phyloP scores from a whole-genome alignment of 2,888 invertebrate genomes.

The Campopleginae sp. region DNA sequence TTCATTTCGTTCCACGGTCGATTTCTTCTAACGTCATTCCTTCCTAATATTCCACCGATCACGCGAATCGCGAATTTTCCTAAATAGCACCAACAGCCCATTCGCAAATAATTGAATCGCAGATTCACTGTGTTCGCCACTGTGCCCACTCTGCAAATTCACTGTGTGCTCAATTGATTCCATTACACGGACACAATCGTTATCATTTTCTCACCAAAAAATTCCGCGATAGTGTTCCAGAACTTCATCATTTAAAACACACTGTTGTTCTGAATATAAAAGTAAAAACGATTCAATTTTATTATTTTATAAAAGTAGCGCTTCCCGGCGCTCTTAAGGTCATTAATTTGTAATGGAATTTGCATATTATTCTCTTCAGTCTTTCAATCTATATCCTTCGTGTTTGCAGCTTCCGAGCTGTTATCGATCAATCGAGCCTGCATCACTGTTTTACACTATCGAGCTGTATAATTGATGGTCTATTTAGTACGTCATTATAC shows the following conservation, averaged over 20 bases:
- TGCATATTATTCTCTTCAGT: conserved; percentile 49
- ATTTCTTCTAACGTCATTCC: conserved; percentile 24
- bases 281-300: background rate
- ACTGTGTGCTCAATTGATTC: background rate
- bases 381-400: conserved; percentile 2
- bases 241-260: background rate
- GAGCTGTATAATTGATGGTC: conserved; percentile 1
- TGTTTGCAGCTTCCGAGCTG: conserved; percentile 11
- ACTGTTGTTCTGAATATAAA: background rate
- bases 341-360: conserved; percentile 45
- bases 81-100: conserved; percentile 4
- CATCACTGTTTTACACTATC: conserved; percentile 16
- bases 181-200: background rate
- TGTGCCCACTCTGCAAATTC: too few species aligned
- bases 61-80: conserved; percentile 54
- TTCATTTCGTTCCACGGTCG: conserved; percentile 47
- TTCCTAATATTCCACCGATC: conserved; percentile 36
- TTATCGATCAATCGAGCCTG: conserved; percentile 42
- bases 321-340: conserved; percentile 17
- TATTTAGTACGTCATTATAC: conserved; percentile 15
- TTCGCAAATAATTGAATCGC: background rate
- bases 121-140: too few species aligned
- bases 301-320: background rate
- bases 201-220: conserved; percentile 11
- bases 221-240: background rate